These are phyloP conservation scores for Amblyornis subalaris DNA, from an alignment of 2,113 vertebrate genomes.

Conservation along the genomic window DNA sequence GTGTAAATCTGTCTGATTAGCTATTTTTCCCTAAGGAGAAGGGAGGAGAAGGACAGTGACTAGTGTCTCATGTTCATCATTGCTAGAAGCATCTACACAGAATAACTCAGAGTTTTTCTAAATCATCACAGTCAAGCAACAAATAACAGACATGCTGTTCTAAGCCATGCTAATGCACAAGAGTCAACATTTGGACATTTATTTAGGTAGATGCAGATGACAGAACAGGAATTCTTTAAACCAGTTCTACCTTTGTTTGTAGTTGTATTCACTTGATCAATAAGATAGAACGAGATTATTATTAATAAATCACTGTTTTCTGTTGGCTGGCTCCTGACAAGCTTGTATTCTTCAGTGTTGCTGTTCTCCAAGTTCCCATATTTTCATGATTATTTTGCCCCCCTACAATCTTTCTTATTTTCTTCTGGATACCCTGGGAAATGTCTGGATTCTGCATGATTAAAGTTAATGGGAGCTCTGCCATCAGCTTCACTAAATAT, in stretches of 20 bases:
- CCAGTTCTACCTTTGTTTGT: neutral
- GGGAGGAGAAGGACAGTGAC: neutral
- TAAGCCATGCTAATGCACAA: neutral
- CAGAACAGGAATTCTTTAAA: neutral
- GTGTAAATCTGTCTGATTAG: neutral
- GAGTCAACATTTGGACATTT: neutral
- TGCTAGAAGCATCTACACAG: neutral
- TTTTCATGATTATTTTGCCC: neutral
- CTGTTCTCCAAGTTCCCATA: neutral
- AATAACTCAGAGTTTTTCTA: neutral
- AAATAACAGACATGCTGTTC: neutral
- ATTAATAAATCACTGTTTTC: neutral
- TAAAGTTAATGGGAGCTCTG: constrained; percentile 52
- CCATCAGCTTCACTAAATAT: constrained; percentile 19
- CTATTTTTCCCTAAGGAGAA: neutral
- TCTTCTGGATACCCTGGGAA: constrained; percentile 30
- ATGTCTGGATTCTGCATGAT: constrained; percentile 10
- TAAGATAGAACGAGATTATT: neutral
- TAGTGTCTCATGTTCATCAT: neutral
- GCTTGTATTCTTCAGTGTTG: neutral
- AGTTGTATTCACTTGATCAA: neutral
- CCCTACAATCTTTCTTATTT: neutral
- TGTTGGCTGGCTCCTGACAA: neutral
- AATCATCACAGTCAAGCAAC: neutral
- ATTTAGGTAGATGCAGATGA: neutral